These are phyloP conservation scores for Paedocypris micromegethes DNA, from an alignment of 2,797 vertebrate species.

Conservation along the genomic window DNA sequence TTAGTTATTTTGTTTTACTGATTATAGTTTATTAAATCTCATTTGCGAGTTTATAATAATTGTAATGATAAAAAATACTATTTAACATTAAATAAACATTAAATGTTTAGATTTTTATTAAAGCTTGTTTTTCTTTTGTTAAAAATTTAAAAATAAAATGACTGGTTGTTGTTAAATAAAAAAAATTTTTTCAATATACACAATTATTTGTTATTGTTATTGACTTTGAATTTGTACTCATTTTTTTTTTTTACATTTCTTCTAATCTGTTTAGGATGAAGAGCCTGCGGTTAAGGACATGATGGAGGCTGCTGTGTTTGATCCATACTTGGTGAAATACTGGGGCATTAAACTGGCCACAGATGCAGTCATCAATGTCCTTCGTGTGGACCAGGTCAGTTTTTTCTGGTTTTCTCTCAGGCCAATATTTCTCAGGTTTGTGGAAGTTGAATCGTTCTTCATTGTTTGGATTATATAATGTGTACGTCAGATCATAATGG, in stretches of 20 bases:
- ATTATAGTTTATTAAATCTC: too few species aligned
- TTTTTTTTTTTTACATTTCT: not conserved
- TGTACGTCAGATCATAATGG: conserved; percentile 87
- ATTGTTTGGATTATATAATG: conserved; percentile 5
- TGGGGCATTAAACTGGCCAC: conserved; percentile 96
- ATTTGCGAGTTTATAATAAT: too few species aligned
- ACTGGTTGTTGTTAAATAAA: too few species aligned
- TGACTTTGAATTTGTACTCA: not conserved
- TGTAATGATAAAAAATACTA: too few species aligned
- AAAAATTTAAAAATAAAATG: too few species aligned
- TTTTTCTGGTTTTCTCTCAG: not conserved
- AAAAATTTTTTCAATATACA: too few species aligned
- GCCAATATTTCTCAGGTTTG: conserved; percentile 1
- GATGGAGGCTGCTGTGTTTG: conserved; percentile 82
- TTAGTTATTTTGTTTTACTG: too few species aligned
- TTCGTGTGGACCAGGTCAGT: conserved; percentile 93
- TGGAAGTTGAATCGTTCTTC: not conserved
- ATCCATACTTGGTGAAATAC: conserved; percentile 87
- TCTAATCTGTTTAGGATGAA: conserved; percentile 70
- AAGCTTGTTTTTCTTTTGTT: too few species aligned
- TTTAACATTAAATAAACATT: too few species aligned
- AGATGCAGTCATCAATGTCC: conserved; percentile 90
- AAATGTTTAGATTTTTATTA: too few species aligned
- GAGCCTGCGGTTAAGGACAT: conserved; percentile 85
- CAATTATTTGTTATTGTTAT: too few species aligned